A percentile compares a stretch with the other conserved stretches of the same genome.
These are phyloP conservation scores for Varanus salvator DNA, from an alignment of 2,113 vertebrate genomes.

Conservation along the genomic window DNA sequence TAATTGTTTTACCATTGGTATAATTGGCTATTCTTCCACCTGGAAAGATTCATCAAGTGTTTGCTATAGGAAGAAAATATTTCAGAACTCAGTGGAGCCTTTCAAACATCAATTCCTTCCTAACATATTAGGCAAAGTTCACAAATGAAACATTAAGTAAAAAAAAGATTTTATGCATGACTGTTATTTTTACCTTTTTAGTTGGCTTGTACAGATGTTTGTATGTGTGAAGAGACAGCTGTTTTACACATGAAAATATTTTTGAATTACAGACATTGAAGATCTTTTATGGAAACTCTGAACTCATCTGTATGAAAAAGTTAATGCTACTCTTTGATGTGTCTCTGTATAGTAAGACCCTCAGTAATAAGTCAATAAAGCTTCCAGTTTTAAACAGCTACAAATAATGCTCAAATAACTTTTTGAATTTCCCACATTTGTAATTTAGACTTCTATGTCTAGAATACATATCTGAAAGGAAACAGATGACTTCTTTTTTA, in stretches of 20 bases:
- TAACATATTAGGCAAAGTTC: background rate
- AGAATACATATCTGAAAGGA: background rate
- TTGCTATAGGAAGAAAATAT: background rate
- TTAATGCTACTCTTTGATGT: background rate
- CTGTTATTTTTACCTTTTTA: background rate
- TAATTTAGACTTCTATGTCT: background rate
- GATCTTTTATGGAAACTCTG: background rate
- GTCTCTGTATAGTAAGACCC: background rate
- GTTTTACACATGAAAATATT: too few relatives aligned
- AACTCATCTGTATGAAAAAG: background rate
- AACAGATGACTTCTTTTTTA: background rate
- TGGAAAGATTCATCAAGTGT: background rate
- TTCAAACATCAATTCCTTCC: background rate
- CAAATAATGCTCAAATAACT: background rate
- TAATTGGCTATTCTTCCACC: background rate
- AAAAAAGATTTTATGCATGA: background rate
- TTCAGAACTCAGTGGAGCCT: background rate
- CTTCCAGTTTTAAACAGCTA: background rate
- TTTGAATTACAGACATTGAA: background rate
- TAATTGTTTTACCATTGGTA: background rate
- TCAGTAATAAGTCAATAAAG: background rate
- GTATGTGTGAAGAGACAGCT: background rate
- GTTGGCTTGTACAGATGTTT: background rate
- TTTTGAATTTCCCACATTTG: background rate
- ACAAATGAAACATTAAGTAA: background rate